These are phyloP conservation scores for Nestor notabilis DNA, from an alignment of 2,113 vertebrate species.

Conservation along the genomic window DNA sequence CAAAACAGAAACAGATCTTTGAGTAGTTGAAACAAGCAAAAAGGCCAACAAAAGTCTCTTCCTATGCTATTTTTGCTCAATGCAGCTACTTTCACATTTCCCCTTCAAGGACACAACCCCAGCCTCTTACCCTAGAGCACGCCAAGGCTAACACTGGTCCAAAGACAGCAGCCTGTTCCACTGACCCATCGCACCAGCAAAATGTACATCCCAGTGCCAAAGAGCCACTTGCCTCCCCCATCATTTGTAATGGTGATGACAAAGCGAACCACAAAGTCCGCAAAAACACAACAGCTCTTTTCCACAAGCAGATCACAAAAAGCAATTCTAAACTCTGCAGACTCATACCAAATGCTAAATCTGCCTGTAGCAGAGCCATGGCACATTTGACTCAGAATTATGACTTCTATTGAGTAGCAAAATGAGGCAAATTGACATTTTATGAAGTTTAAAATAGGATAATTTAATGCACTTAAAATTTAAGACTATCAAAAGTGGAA, in stretches of 20 bases:
- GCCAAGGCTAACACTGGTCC: too few species aligned
- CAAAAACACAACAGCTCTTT: fast-evolving
- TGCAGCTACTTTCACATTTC: not conserved
- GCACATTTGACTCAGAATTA: not conserved
- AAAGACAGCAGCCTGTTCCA: fast-evolving
- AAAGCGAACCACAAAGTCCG: not conserved
- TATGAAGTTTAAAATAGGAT: not conserved
- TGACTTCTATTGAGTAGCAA: not conserved
- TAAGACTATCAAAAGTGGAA: not conserved
- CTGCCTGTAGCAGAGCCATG: fast-evolving
- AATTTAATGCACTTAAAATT: not conserved
- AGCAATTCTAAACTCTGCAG: fast-evolving
- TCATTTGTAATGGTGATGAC: fast-evolving
- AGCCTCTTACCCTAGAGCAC: fast-evolving
- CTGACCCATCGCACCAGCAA: not conserved
- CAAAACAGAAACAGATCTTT: not conserved
- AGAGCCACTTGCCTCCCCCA: fast-evolving
- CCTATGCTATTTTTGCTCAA: not conserved
- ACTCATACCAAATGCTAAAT: fast-evolving
- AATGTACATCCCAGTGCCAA: not conserved
- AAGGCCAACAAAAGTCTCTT: not conserved
- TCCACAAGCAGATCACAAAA: not conserved
- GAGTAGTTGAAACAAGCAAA: not conserved
- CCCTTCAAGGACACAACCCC: too few species aligned
- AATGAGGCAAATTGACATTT: not conserved